Conservation (phyloP, 2,888 invertebrate genomes). For the Dasypolia templi region DNA sequence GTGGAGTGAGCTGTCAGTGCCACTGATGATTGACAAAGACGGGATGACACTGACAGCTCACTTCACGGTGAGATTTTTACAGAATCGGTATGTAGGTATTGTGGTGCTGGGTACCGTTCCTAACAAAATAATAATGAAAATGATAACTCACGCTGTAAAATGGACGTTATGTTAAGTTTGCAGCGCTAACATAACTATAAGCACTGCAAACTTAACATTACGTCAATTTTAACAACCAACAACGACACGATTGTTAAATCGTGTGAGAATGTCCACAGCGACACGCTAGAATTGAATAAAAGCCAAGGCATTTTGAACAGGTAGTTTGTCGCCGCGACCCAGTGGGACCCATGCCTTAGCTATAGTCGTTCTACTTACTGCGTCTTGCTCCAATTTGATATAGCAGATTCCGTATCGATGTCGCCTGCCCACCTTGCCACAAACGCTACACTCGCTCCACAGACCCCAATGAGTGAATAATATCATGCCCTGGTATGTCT, state of each 20-base stretch:
- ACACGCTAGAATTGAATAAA: not conserved
- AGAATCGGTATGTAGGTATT: too few relatives aligned
- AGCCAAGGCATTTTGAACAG: not conserved
- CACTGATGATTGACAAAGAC: too few relatives aligned
- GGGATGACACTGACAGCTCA: too few relatives aligned
- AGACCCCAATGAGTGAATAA: conserved; percentile 90
- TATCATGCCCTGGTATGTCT: conserved; percentile 69
- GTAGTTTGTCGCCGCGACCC: not conserved
- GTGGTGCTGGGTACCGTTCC: not conserved
- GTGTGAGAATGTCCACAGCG: not conserved
- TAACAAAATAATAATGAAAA: not conserved
- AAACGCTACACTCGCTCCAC: conserved; percentile 92
- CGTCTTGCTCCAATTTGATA: conserved; percentile 67
- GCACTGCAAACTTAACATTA: too few relatives aligned
- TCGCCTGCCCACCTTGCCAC: conserved; percentile 90
- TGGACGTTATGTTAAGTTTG: not conserved
- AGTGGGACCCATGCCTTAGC: not conserved
- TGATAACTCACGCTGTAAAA: not conserved
- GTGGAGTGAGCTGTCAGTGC: too few relatives aligned
- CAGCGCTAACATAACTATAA: too few relatives aligned
- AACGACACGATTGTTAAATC: too few relatives aligned
- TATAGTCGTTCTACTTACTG: conserved; percentile 17
- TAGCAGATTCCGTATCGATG: conserved; percentile 91
- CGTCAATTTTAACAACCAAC: too few relatives aligned
- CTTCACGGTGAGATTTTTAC: too few relatives aligned